Conservation (phyloP, 2,797 vertebrate genomes). For the Tolypeutes matacus region DNA sequence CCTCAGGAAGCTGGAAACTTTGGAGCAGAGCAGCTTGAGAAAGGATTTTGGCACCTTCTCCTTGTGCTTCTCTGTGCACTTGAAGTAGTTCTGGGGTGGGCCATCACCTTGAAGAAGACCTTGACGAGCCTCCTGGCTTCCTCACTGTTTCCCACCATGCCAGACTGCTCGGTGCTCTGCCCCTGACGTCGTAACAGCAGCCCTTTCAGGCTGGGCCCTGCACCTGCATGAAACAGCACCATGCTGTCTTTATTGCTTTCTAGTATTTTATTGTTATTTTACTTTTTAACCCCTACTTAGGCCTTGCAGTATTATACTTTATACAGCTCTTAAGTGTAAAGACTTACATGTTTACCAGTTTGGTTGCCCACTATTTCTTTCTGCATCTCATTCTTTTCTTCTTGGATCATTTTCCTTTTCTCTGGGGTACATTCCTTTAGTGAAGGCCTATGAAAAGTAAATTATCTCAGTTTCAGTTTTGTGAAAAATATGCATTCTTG, state of each 20-base stretch:
- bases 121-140: conserved; percentile 99
- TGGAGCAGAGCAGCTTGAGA: conserved; percentile 98
- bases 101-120: conserved; percentile 98
- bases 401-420: background rate
- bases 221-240: too few species aligned
- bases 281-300: background rate
- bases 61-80: conserved; percentile 99
- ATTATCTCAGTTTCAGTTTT: background rate
- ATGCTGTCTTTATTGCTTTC: background rate
- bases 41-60: conserved; percentile 99
- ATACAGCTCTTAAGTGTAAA: background rate
- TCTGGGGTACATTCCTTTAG: background rate
- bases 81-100: conserved; percentile 99
- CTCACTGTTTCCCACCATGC: too few species aligned
- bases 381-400: background rate
- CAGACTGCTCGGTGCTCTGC: too few species aligned
- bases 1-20: conserved; percentile 97
- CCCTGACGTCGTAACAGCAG: too few species aligned
- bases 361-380: background rate
- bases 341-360: background rate
- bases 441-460: background rate
- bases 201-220: too few species aligned
- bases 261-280: conserved; percentile 24
- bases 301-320: background rate
- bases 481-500: background rate